These are phyloP conservation scores for Caenorhabditis japonica DNA, from an alignment of 2,888 invertebrate genomes.

Conservation along the genomic window DNA sequence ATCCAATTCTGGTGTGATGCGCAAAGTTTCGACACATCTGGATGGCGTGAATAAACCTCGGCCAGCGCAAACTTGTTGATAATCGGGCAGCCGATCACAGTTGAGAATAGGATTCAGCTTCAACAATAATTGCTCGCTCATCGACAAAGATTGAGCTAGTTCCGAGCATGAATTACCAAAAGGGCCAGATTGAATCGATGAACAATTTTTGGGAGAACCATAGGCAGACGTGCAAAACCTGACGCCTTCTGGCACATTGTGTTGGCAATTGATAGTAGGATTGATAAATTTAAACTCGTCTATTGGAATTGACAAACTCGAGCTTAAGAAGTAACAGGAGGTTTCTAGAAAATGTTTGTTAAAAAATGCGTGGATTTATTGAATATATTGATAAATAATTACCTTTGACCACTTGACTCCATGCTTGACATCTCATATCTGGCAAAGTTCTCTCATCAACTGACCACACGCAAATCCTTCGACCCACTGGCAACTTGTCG, in stretches of 20 bases:
- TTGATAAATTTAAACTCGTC: not conserved
- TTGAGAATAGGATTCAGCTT: not conserved
- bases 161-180: not conserved
- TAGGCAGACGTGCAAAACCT: not conserved
- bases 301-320: not conserved
- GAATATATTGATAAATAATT: no score
- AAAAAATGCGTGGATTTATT: no score
- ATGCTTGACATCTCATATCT: not conserved
- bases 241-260: no score
- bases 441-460: not conserved
- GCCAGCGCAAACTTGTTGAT: constrained; percentile 17
- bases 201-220: not conserved
- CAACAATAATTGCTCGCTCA: not conserved
- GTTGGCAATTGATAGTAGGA: not conserved
- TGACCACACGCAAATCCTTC: constrained; percentile 5
- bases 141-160: not conserved
- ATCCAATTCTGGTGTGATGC: constrained; percentile 25
- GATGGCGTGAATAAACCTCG: constrained; percentile 9
- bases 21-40: constrained; percentile 4
- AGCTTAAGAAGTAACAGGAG: constrained; percentile 16
- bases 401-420: no score
- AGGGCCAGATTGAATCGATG: not conserved
- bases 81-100: not conserved
- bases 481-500: not conserved
- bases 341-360: no score